A percentile compares a stretch with the other conserved stretches of the same genome.
phyloP scores from a whole-genome alignment of 1,140 invertebrate genomes.

The Oncopeltus fasciatus region DNA sequence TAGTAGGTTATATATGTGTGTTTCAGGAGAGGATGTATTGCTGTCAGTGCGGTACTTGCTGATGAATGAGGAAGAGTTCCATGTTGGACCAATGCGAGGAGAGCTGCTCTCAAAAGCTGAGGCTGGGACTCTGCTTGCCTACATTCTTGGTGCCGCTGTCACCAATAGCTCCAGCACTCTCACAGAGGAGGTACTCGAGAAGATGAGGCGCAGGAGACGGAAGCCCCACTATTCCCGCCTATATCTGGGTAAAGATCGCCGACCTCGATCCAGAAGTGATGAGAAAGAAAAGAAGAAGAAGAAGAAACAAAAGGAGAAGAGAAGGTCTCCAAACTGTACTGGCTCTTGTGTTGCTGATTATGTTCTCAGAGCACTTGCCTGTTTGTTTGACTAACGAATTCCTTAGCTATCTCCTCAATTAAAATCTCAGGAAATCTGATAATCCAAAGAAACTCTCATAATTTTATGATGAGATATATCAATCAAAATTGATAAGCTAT shows the following conservation, averaged over 20 bases:
- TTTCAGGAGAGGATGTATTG: constrained; percentile 36
- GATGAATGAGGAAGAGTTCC: constrained; percentile 44
- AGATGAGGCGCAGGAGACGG: constrained; percentile 5
- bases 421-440: too few species aligned
- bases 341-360: constrained; percentile 32
- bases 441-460: too few species aligned
- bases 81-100: constrained; percentile 32
- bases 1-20: too few species aligned
- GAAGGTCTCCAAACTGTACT: constrained; percentile 27
- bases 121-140: constrained; percentile 24
- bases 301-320: constrained; percentile 28
- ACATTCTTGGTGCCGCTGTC: constrained; percentile 16
- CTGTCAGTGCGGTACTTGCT: constrained; percentile 49
- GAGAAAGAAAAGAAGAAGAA: constrained; percentile 19
- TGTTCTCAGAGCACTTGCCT: constrained; percentile 31
- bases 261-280: constrained; percentile 18
- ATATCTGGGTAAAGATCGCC: constrained; percentile 8
- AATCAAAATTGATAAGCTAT: too few species aligned
- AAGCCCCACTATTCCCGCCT: background rate
- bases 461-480: too few species aligned
- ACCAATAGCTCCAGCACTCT: constrained; percentile 14
- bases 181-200: constrained; percentile 10
- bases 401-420: too few species aligned
- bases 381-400: constrained; percentile 34
- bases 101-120: constrained; percentile 31